These are phyloP conservation scores for Setipinna tenuifilis DNA, from an alignment of 2,797 vertebrate genomes.

Conservation along the genomic window DNA sequence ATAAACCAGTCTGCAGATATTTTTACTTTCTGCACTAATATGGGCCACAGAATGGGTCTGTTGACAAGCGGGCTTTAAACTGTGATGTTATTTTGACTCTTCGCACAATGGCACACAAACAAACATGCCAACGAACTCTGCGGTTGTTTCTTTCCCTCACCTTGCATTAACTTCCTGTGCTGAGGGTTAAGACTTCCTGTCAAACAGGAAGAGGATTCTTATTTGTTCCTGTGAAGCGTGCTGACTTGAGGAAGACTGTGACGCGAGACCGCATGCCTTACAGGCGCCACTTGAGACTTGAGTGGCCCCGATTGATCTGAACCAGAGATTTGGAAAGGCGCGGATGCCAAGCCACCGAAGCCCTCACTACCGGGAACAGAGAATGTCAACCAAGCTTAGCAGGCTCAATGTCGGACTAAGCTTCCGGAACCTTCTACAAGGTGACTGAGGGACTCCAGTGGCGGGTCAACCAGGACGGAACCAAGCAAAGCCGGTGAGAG, in stretches of 20 bases:
- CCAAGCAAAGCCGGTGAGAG: too few relatives aligned
- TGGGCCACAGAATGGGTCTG: not conserved
- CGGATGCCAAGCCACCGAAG: not conserved
- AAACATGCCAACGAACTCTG: not conserved
- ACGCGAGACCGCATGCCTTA: not conserved
- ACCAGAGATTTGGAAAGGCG: not conserved
- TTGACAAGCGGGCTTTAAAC: not conserved
- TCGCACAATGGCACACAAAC: not conserved
- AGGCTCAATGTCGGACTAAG: not conserved
- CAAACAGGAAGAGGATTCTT: slow-evolving; percentile 48
- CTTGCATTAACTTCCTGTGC: slow-evolving; percentile 52
- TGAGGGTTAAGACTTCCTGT: slow-evolving; percentile 58
- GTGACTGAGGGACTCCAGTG: not conserved
- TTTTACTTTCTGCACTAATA: slow-evolving; percentile 25
- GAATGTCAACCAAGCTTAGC: slow-evolving; percentile 8
- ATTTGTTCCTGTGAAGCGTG: slow-evolving; percentile 38
- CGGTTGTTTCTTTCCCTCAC: not conserved
- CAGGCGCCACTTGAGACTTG: not conserved
- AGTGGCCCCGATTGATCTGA: not conserved
- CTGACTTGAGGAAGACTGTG: not conserved
- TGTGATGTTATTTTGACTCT: not conserved
- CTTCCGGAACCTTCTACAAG: not conserved
- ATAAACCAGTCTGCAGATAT: not conserved
- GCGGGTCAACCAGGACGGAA: too few relatives aligned
- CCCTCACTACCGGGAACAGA: not conserved